These are phyloP conservation scores for Ormyrus labotus DNA, from an alignment of 2,888 invertebrate genomes.

Conservation along the genomic window DNA sequence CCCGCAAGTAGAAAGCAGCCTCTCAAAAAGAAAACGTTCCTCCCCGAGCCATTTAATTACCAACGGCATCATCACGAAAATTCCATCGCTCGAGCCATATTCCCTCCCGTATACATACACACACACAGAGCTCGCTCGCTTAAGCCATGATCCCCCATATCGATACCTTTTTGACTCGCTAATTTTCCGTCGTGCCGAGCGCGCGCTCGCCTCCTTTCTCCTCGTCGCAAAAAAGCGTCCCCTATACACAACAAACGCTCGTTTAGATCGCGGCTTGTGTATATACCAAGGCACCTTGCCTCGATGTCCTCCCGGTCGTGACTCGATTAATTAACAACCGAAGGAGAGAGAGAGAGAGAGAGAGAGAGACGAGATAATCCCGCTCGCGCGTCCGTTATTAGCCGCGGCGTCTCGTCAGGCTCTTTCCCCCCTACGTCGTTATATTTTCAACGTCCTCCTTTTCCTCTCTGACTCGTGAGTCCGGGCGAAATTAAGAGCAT, in stretches of 20 bases:
- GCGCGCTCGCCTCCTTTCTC: neutral
- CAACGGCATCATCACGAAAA: slow-evolving; percentile 48
- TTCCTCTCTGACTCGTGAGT: slow-evolving; percentile 1
- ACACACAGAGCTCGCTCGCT: neutral
- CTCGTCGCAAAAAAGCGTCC: too few relatives aligned
- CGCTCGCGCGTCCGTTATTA: slow-evolving; percentile 27
- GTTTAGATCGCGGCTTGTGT: neutral
- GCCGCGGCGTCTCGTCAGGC: slow-evolving; percentile 29
- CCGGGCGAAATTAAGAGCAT: slow-evolving; percentile 73
- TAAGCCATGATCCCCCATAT: neutral
- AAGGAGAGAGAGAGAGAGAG: slow-evolving; percentile 9
- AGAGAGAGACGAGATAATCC: slow-evolving; percentile 46
- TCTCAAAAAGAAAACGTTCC: slow-evolving; percentile 14
- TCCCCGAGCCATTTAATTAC: slow-evolving; percentile 39
- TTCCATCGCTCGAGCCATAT: neutral
- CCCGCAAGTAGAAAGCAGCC: neutral
- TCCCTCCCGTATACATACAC: too few relatives aligned
- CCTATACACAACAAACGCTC: too few relatives aligned
- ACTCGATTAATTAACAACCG: slow-evolving; percentile 56
- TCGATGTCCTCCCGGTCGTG: slow-evolving; percentile 33
- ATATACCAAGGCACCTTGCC: neutral
- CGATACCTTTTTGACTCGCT: slow-evolving; percentile 51
- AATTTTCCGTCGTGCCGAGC: slow-evolving; percentile 40
- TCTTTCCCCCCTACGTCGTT: slow-evolving; percentile 4
- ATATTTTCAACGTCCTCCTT: slow-evolving; percentile 14